Base-by-base conservation (phyloP, 2,888 invertebrate species). In the Trimorus sp. region DNA sequence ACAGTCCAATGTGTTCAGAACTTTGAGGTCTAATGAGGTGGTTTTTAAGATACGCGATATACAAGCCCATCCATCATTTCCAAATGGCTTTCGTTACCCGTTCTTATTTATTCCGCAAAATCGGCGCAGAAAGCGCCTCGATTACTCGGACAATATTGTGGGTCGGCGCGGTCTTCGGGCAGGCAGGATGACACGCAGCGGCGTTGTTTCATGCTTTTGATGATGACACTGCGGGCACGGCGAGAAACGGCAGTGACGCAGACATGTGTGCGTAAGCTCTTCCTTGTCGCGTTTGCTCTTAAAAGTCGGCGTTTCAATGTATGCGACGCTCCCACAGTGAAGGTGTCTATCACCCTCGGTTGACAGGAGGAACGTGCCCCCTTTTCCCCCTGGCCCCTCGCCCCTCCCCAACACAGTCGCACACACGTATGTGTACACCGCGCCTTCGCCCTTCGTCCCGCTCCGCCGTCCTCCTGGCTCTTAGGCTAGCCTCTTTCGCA, bases 321-420 rank as follows among this genome's bases (percentile, higher is more conserved):
- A 80, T 81, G 82, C 82, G 86, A 87, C 84, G 87, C 90, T 91
- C 90, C 90, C 90, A 91, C 90, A 89, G 88, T 83, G 87, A 90
- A 90, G 90, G 88, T 91, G 90, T 91, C 87, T 90, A 90, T 91
- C 91, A 91, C 89, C 90, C 90, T 90, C 87, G 85, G 87, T 88
- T 90, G 90, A 90, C 91, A 91, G 89, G 89, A 90, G 90, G 89
- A 90, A 87, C 90, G 88, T 88, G 89, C 85, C 83, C 84, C 84
- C 77, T 78, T 75, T 79, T 74, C 71, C 83, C 70, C 81, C 70
- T 45, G 63, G 68, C 81, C 76, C 79, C 74, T 75, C 77, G 68
- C 56, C 71, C 51, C 38, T 71, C 26, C 26, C 26, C 1, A 1
- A 26, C 2, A 26, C 26, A 26, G 2, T 3, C 26, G 4, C 26